These are phyloP conservation scores for Bellardia bayeri DNA, from an alignment of 2,888 invertebrate species.

Conservation along the genomic window DNA sequence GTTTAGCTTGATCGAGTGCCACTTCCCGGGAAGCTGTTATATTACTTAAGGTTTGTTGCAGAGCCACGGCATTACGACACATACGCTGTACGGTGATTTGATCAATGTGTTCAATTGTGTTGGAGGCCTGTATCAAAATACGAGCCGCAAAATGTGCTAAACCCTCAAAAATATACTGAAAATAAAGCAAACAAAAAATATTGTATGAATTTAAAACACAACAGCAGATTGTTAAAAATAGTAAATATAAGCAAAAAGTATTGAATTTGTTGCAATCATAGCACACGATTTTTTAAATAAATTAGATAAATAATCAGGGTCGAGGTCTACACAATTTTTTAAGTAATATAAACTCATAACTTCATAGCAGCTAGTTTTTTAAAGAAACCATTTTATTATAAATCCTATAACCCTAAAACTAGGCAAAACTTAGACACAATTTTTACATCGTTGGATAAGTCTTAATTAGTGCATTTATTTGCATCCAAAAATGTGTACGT, in stretches of 20 bases:
- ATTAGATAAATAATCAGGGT: too few species aligned
- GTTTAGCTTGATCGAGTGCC: conserved; percentile 94
- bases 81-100: conserved; percentile 92
- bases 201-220: neutral
- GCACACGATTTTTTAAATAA: neutral
- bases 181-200: conserved; percentile 61
- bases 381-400: too few species aligned
- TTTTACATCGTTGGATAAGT: too few species aligned
- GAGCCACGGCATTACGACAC: conserved; percentile 93
- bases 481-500: too few species aligned
- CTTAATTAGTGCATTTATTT: too few species aligned
- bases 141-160: conserved; percentile 91
- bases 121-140: conserved; percentile 92
- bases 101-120: conserved; percentile 91
- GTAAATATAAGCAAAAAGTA: too few species aligned
- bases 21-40: conserved; percentile 92
- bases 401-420: too few species aligned
- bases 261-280: too few species aligned
- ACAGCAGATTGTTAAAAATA: too few species aligned
- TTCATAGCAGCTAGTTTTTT: too few species aligned
- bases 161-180: conserved; percentile 95
- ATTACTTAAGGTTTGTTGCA: conserved; percentile 93
- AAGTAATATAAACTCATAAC: neutral
- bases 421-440: too few species aligned
- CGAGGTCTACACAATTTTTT: too few species aligned